Conservation (phyloP, 2,888 invertebrate genomes). For the Cheilosia urbana region DNA sequence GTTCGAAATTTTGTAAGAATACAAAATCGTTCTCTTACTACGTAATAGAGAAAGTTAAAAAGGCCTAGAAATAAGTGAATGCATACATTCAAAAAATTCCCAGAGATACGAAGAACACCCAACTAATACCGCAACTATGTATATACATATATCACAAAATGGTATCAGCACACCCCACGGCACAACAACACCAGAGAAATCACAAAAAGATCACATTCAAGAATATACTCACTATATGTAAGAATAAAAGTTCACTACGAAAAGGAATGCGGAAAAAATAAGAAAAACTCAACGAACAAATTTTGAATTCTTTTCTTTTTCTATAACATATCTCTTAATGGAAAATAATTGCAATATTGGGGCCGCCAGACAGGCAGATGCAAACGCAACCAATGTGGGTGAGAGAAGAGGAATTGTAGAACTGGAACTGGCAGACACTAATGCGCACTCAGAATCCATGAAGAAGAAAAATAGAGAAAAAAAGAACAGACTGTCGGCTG, state of each 20-base stretch:
- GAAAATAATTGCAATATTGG: conserved; percentile 69
- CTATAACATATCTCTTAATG: conserved; percentile 64
- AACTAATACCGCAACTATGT: conserved; percentile 26
- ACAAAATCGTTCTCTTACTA: too few relatives aligned
- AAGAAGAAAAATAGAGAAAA: conserved; percentile 13
- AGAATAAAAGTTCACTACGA: conserved; percentile 44
- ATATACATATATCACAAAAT: conserved; percentile 18
- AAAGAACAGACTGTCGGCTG: conserved; percentile 48
- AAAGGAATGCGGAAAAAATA: conserved; percentile 11
- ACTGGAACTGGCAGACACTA: conserved; percentile 65
- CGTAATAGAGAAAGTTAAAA: neutral
- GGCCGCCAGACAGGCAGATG: conserved; percentile 67
- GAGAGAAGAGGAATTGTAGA: conserved; percentile 14
- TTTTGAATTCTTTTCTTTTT: conserved; percentile 25
- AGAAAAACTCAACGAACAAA: conserved; percentile 10
- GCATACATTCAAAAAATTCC: conserved; percentile 9
- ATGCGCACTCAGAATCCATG: conserved; percentile 61
- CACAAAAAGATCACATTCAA: conserved; percentile 44
- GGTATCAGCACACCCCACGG: conserved; percentile 12
- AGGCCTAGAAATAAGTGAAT: neutral
- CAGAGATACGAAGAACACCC: conserved; percentile 13
- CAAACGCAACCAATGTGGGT: conserved; percentile 46
- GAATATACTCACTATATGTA: conserved; percentile 42
- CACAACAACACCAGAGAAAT: conserved; percentile 30
- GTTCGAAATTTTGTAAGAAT: too few relatives aligned